Percentiles rank a stretch among this genome's conserved stretches.
These are phyloP conservation scores for Quadroppia sp. DNA, from an alignment of 2,888 invertebrate genomes.

Conservation along the genomic window DNA sequence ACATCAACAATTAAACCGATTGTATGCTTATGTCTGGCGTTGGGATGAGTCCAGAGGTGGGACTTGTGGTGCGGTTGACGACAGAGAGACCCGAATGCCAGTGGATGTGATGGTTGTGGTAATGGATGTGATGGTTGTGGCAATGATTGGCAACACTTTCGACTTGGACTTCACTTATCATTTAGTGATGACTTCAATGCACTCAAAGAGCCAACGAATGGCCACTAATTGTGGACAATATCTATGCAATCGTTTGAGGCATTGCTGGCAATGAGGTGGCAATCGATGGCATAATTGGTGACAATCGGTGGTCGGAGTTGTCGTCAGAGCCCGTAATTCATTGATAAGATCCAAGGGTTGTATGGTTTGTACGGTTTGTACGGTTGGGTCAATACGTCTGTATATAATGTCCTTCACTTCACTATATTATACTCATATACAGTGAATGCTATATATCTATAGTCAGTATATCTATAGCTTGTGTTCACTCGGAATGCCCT, in stretches of 20 bases:
- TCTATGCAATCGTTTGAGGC: slow-evolving; percentile 17
- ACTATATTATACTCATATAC: slow-evolving; percentile 13
- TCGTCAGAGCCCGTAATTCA: slow-evolving; percentile 35
- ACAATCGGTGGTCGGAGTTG: background rate
- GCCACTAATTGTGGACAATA: slow-evolving; percentile 12
- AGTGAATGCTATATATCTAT: background rate
- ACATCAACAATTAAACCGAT: background rate
- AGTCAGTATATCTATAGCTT: background rate
- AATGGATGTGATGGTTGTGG: slow-evolving; percentile 4
- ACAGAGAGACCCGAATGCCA: too few species aligned
- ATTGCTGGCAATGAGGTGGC: background rate
- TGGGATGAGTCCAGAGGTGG: background rate
- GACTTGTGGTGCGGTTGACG: background rate
- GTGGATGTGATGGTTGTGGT: background rate
- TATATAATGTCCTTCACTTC: slow-evolving; percentile 34
- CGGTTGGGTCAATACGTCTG: slow-evolving; percentile 27
- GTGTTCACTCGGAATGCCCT: slow-evolving; percentile 14
- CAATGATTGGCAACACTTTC: slow-evolving; percentile 24
- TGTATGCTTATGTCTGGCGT: too few species aligned
- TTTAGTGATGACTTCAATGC: slow-evolving; percentile 5
- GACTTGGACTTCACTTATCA: background rate
- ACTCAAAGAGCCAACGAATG: background rate
- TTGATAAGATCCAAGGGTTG: slow-evolving; percentile 14
- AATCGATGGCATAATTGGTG: slow-evolving; percentile 4
- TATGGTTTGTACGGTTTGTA: background rate